phyloP scores from a whole-genome alignment of 1,140 invertebrate genomes.

The Laupala kohalensis region DNA sequence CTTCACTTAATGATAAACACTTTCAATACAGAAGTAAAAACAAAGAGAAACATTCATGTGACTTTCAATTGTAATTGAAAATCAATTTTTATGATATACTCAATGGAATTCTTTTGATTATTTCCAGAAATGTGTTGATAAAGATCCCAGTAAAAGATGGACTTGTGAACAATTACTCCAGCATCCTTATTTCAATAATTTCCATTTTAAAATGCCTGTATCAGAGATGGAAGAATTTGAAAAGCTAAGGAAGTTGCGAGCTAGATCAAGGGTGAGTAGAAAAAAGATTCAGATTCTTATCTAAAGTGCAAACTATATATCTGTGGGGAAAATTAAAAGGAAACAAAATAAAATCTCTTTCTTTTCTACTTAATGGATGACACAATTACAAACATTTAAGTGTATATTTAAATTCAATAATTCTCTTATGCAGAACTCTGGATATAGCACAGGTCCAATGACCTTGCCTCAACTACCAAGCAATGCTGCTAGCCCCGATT shows the following conservation, averaged over 20 bases:
- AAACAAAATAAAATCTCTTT: too few relatives aligned
- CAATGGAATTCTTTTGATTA: conserved; percentile 3
- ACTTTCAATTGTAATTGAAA: too few relatives aligned
- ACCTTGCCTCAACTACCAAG: conserved; percentile 7
- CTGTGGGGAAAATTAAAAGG: too few relatives aligned
- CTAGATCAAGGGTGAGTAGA: conserved; percentile 40
- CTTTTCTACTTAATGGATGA: too few relatives aligned
- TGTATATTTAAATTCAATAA: too few relatives aligned
- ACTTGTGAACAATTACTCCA: conserved; percentile 79
- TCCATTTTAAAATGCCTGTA: conserved; percentile 58
- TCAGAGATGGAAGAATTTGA: conserved; percentile 57
- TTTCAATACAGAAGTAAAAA: too few relatives aligned
- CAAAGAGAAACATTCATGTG: too few relatives aligned
- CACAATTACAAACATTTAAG: too few relatives aligned
- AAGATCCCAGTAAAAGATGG: conserved; percentile 82
- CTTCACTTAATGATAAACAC: too few relatives aligned
- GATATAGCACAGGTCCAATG: conserved; percentile 9
- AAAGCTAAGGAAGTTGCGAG: conserved; percentile 40
- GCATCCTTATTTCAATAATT: conserved; percentile 79
- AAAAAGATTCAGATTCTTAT: too few relatives aligned
- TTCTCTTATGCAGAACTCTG: conserved; percentile 2
- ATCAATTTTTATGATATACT: too few relatives aligned
- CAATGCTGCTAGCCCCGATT: conserved; percentile 6
- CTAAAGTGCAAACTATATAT: too few relatives aligned
- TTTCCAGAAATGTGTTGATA: conserved; percentile 80